Evolutionary conservation across 2,113 vertebrate species (phyloP).

Genomic region (Melanerpes aurifrons): DNA sequence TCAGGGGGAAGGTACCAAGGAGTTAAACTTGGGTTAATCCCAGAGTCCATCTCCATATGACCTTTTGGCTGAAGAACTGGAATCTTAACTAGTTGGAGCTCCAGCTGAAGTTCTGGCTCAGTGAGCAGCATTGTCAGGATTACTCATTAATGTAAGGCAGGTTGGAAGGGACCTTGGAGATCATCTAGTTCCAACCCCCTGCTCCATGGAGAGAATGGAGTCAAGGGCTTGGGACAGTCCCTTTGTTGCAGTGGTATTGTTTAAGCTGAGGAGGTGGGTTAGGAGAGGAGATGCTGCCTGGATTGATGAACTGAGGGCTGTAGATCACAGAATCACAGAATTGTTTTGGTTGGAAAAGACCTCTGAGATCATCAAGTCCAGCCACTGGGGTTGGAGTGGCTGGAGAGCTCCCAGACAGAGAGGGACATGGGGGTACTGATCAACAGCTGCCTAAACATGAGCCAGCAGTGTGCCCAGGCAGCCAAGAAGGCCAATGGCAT

Average conservation of each 20-base stretch:
- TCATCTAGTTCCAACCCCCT: too few species aligned
- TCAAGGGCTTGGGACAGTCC: neutral
- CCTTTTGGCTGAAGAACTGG: neutral
- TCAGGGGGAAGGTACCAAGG: neutral
- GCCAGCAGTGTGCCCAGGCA: too few species aligned
- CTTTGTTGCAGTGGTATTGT: fast-evolving
- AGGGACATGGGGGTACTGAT: too few species aligned
- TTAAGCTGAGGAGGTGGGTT: neutral
- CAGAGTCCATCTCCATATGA: neutral
- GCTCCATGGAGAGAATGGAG: too few species aligned
- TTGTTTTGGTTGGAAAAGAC: too few species aligned
- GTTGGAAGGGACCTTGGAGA: too few species aligned
- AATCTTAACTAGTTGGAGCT: neutral
- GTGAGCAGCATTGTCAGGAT: neutral
- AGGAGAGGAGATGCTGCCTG: neutral
- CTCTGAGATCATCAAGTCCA: too few species aligned
- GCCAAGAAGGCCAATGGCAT: too few species aligned
- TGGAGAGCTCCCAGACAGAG: too few species aligned
- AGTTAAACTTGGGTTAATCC: neutral
- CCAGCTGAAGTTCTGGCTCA: neutral
- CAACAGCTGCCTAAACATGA: too few species aligned
- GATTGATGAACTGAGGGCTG: neutral
- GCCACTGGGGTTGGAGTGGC: too few species aligned
- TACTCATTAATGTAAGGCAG: neutral
- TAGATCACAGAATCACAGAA: too few species aligned